Base-by-base conservation (phyloP, 2,113 vertebrate species). In the Sorex araneus region DNA sequence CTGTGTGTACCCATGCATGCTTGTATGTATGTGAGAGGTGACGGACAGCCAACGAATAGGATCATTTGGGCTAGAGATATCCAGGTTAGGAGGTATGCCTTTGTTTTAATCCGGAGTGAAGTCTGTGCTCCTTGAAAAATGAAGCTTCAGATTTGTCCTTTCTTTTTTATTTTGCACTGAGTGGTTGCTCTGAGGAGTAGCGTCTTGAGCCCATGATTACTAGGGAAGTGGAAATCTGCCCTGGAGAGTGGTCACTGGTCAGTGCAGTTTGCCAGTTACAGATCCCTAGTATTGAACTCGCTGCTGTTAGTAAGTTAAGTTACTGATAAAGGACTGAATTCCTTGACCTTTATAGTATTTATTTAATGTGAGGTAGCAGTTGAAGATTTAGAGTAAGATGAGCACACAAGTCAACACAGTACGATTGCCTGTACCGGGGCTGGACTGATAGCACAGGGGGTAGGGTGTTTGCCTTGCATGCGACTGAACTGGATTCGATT, bases 251-350 rank as follows among this genome's bases (percentile, higher is more conserved):
- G n/a, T 69, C 23, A 84, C 0, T 84, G 50, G 8, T 54, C 23
- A 70, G 60, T 69, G n/a, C 2, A 4, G 3, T 34, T 74, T 66
- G 19, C 1, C 32, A 36, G n/a, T 69, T 66, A 81, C 40, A 19
- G 79, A 75, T 78, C 78, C 15, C 8, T 47, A 43, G 28, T 78
- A 64, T 78, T 36, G 5, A 80, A 45, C 11, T 77, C 66, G 70
- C 40, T 75, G 12, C 25, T 82, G 16, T 81, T 88, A 57, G 12
- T 66, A 70, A 86, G 84, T 83, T 89, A 86, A 64, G 91, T 74
- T 82, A 23, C 60, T 6, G 34, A 1, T 67, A 23, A 89, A 75
- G 15, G 21, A 70, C 67, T 69, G 83, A 47, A 34, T 93, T 63
- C 8, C 34, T 91, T 84, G 11, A 70, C 12, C 6, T 82, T 69